phyloP scores from a whole-genome alignment of 1,140 invertebrate species.

The Nebria ingens region DNA sequence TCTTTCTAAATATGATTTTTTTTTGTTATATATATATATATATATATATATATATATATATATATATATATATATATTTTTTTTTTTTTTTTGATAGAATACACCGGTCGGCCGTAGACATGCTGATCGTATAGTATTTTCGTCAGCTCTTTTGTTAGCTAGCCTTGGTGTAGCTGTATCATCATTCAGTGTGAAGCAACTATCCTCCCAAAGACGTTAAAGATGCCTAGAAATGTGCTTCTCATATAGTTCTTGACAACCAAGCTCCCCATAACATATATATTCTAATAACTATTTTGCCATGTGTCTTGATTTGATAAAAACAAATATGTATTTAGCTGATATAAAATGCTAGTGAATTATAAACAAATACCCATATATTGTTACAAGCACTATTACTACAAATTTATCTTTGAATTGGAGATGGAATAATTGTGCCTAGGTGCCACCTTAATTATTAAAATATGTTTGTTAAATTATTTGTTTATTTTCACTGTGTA shows the following conservation, averaged over 20 bases:
- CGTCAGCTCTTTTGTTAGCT: conserved; percentile 32
- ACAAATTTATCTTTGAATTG: neutral
- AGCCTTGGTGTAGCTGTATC: conserved; percentile 33
- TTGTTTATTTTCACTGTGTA: conserved; percentile 6
- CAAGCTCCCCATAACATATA: too few species aligned
- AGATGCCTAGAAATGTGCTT: too few species aligned
- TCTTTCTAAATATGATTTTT: too few species aligned
- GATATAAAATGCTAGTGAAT: conserved; percentile 1
- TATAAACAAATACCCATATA: conserved; percentile 4
- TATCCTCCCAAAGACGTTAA: conserved; percentile 17
- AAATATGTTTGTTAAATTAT: conserved; percentile 14
- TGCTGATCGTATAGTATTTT: conserved; percentile 28
- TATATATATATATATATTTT: neutral
- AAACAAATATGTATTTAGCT: neutral
- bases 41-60: too few species aligned
- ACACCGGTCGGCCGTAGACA: conserved; percentile 19
- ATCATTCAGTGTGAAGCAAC: conserved; percentile 33
- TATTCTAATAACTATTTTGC: neutral
- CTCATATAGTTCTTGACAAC: too few species aligned
- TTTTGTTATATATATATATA: too few species aligned
- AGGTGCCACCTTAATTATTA: conserved; percentile 9
- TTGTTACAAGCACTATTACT: conserved; percentile 1
- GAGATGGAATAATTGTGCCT: neutral
- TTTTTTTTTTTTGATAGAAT: conserved; percentile 24
- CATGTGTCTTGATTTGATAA: neutral